Evolutionary conservation across 2,113 vertebrate species (phyloP), one percentile per base, ranked within the genome.

Genomic region (Coptodon rendalli): DNA sequence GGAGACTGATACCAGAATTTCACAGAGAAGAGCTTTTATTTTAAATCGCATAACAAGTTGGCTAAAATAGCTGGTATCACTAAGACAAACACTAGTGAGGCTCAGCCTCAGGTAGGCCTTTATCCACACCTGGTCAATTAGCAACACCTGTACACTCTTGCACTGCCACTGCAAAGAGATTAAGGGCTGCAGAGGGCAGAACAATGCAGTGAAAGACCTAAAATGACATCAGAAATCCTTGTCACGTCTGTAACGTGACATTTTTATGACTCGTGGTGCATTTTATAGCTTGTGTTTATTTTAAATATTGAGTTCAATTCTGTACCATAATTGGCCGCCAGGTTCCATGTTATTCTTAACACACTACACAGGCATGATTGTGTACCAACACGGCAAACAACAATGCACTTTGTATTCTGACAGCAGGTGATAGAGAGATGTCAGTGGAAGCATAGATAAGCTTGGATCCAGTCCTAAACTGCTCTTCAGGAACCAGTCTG

Each of bases 311-410:
- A 43, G 27, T 17, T 61, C 8, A 17, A 1, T 61, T 61, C 27
- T 61, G 57, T 0, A 17, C 27, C 27, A 0, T 61, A 17, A 45
- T 17, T 48, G 0, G 24, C 9, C 0, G 0, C 24, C 40, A 48
- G 68, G 9, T 29, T 1, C 38, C n/a, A 0, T 36, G 5, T 36
- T 34, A n/a, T 63, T 34, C 59, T 66, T 0, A 7, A 9, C 31
- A 63, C 29, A 9, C 36, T 38, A 14, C 36, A 43, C 66, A 71
- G 0, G 38, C 19, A n/a, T 5, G 17, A 19, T 1, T n/a, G 31
- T 0, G 59, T 12, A n/a, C 9, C 9, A 36, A 0, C 56, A 63
- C 59, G 11, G 17, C 31, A 36, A 36, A 36, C 29, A 63, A 2
- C 59, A 6, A 0, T 7, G 61, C 61, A 61, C 57, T 31, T 0